Evolutionary conservation across 2,113 vertebrate genomes (phyloP).

Genomic region (Cathartes aura): DNA sequence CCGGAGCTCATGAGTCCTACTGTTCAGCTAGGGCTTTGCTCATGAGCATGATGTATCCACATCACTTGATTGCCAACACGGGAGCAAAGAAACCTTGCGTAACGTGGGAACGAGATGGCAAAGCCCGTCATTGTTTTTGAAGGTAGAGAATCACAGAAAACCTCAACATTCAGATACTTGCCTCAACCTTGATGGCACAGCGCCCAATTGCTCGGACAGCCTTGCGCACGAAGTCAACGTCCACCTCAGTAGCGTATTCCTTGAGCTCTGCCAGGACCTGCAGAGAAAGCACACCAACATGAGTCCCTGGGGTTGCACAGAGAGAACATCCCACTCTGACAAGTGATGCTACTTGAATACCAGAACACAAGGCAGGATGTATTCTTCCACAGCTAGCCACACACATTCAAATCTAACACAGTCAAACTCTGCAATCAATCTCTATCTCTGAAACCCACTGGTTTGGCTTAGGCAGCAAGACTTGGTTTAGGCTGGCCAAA

Average conservation of each 20-base stretch:
- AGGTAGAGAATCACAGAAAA: not conserved
- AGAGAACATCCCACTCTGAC: not conserved
- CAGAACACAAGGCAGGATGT: not conserved
- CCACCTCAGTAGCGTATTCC: constrained; percentile 97
- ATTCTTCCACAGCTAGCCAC: not conserved
- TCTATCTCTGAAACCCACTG: not conserved
- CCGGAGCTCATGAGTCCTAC: not conserved
- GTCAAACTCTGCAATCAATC: not conserved
- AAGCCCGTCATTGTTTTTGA: not conserved
- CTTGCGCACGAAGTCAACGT: constrained; percentile 98
- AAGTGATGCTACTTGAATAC: not conserved
- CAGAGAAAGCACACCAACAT: not conserved
- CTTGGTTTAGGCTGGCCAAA: not conserved
- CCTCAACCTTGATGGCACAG: constrained; percentile 98
- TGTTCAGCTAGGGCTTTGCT: not conserved
- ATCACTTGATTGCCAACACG: not conserved
- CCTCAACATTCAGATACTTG: constrained; percentile 26
- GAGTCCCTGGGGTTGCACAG: not conserved
- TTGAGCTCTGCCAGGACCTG: constrained; percentile 98
- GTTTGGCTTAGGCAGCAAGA: not conserved
- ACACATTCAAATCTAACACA: not conserved
- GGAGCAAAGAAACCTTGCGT: not conserved
- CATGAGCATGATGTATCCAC: rapidly evolving
- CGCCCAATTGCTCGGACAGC: constrained; percentile 96
- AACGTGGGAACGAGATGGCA: rapidly evolving